Percentiles rank a stretch among this genome's conserved stretches.
Evolutionary conservation across 2,113 vertebrate genomes (phyloP).

Genomic region (Chloropsis hardwickii): DNA sequence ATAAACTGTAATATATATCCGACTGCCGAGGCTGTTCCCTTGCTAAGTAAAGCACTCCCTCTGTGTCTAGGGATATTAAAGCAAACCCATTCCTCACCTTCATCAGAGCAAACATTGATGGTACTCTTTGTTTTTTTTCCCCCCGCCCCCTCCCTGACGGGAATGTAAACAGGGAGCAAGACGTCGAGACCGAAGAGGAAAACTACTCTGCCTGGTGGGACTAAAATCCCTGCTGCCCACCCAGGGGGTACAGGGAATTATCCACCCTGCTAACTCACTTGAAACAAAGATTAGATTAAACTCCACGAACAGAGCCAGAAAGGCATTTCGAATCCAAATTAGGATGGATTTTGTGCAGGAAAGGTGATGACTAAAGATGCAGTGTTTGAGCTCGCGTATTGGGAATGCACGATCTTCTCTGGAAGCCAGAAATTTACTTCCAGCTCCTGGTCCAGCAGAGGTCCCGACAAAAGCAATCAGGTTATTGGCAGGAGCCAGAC

Average conservation of each 20-base stretch:
- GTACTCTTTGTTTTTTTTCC: no score
- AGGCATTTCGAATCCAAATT: background rate
- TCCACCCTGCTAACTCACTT: background rate
- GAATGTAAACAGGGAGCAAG: background rate
- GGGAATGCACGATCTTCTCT: background rate
- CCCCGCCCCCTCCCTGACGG: background rate
- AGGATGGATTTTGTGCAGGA: background rate
- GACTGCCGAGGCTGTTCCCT: background rate
- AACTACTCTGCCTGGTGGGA: background rate
- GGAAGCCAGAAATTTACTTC: background rate
- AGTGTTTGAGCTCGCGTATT: background rate
- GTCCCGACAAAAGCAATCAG: background rate
- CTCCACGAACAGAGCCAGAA: background rate
- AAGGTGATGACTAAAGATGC: background rate
- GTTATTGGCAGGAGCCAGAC: slow-evolving; percentile 9
- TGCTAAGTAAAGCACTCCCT: background rate
- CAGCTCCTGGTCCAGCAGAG: background rate
- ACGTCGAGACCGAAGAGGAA: rapidly evolving
- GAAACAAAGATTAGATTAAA: background rate
- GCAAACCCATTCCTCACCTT: background rate
- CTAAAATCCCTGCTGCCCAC: background rate
- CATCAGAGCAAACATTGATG: background rate
- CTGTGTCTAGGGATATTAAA: background rate
- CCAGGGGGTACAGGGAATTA: background rate
- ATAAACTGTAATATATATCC: background rate